These are phyloP conservation scores for Corythucha ciliata DNA, from an alignment of 2,888 invertebrate species.

Conservation along the genomic window DNA sequence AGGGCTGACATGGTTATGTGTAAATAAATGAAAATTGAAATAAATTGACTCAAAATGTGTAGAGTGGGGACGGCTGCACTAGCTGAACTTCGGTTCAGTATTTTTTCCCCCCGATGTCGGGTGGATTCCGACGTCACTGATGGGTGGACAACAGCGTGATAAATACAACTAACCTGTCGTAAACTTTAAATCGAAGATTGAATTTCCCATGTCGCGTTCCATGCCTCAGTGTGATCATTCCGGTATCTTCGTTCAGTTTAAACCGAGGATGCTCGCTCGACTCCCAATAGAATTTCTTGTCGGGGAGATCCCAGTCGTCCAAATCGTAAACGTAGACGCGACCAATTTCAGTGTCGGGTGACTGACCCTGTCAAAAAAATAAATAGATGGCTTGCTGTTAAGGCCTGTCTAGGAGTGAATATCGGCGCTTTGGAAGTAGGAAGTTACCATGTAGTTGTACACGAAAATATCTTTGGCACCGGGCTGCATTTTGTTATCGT, in stretches of 20 bases:
- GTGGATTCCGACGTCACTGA: no score
- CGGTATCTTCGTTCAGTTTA: slow-evolving; percentile 80
- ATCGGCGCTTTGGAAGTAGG: background rate
- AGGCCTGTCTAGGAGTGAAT: slow-evolving; percentile 2
- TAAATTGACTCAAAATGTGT: no score
- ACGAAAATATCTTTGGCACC: slow-evolving; percentile 95
- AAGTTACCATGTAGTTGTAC: slow-evolving; percentile 72
- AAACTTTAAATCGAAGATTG: slow-evolving; percentile 46
- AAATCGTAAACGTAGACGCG: slow-evolving; percentile 93
- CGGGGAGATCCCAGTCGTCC: slow-evolving; percentile 97
- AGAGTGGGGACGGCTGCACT: no score
- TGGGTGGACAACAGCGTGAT: no score
- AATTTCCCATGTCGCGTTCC: slow-evolving; percentile 83
- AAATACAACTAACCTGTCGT: slow-evolving; percentile 20
- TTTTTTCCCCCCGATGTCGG: no score
- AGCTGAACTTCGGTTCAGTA: no score
- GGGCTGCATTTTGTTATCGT: slow-evolving; percentile 97
- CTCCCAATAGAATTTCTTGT: slow-evolving; percentile 96
- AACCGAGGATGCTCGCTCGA: slow-evolving; percentile 76
- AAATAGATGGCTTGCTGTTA: background rate
- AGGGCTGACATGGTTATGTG: no score
- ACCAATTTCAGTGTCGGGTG: slow-evolving; percentile 84
- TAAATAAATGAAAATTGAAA: no score
- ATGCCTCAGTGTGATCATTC: slow-evolving; percentile 91
- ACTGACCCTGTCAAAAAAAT: slow-evolving; percentile 56